A percentile compares a stretch with the other conserved stretches of the same genome.
Evolutionary conservation across 2,113 vertebrate species (phyloP).

Genomic region (Lucifuga dentata): DNA sequence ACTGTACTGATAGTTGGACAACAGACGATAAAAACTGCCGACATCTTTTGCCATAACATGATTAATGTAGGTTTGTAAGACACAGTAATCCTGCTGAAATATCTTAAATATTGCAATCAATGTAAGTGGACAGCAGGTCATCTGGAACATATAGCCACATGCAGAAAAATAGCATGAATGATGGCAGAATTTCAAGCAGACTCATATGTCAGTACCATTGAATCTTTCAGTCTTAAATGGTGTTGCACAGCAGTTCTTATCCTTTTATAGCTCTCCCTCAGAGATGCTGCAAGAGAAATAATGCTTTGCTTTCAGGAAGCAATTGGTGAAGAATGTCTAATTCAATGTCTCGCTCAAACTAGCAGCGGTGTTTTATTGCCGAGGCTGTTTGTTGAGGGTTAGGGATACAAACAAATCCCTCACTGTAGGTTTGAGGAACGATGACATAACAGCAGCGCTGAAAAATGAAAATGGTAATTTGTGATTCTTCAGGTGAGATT

Average conservation of each 20-base stretch:
- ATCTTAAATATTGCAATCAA: neutral
- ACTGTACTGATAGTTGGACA: slow-evolving; percentile 6
- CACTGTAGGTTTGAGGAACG: neutral
- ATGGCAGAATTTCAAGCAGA: neutral
- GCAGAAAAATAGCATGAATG: neutral
- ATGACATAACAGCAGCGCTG: neutral
- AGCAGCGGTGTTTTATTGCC: neutral
- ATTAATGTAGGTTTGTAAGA: neutral
- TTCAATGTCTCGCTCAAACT: neutral
- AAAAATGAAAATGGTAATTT: no score
- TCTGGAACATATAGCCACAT: neutral
- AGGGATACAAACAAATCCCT: neutral
- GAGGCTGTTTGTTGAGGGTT: neutral
- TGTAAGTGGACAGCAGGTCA: slow-evolving; percentile 10
- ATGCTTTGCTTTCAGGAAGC: slow-evolving; percentile 4
- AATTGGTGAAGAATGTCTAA: slow-evolving; percentile 2
- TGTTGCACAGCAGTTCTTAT: neutral
- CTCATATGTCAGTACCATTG: slow-evolving; percentile 5
- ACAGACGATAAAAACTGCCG: neutral
- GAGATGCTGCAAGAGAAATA: neutral
- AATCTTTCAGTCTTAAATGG: slow-evolving; percentile 3
- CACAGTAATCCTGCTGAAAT: slow-evolving; percentile 1
- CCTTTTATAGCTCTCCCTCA: neutral
- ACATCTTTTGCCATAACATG: neutral
- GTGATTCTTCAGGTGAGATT: no score